Conservation (phyloP, 2,797 vertebrate genomes). For the Alfaro cultratus region DNA sequence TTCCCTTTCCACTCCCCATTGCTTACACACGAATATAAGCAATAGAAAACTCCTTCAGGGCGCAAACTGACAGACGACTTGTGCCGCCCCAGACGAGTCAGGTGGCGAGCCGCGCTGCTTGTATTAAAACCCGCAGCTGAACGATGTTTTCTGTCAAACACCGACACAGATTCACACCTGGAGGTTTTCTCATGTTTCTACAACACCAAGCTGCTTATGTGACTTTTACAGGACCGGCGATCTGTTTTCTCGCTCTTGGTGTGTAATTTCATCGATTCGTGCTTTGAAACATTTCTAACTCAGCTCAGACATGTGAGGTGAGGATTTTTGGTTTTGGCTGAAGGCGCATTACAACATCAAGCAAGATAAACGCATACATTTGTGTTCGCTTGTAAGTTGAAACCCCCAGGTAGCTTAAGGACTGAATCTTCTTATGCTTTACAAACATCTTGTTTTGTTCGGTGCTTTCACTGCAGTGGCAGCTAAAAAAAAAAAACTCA, state of each 20-base stretch:
- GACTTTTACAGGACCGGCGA: neutral
- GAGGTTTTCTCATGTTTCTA: neutral
- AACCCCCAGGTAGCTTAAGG: neutral
- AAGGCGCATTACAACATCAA: neutral
- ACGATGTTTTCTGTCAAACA: neutral
- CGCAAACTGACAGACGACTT: neutral
- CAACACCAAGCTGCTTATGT: neutral
- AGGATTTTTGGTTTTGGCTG: neutral
- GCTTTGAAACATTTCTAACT: neutral
- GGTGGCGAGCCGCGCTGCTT: neutral
- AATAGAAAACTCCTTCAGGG: neutral
- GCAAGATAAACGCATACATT: neutral
- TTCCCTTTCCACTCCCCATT: neutral
- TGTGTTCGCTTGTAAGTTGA: neutral
- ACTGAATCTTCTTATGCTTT: slow-evolving; percentile 7
- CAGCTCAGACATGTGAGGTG: neutral
- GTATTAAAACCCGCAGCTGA: neutral
- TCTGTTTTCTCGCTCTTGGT: neutral
- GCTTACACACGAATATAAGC: neutral
- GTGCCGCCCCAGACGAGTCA: neutral
- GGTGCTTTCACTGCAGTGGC: slow-evolving; percentile 11
- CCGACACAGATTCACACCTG: neutral
- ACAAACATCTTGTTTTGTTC: neutral
- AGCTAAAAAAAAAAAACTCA: neutral
- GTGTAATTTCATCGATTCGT: neutral